Evolutionary conservation across 1,140 invertebrate species (phyloP), one percentile per base, ranked within the genome.

Genomic region (Chrysopa pallens): DNA sequence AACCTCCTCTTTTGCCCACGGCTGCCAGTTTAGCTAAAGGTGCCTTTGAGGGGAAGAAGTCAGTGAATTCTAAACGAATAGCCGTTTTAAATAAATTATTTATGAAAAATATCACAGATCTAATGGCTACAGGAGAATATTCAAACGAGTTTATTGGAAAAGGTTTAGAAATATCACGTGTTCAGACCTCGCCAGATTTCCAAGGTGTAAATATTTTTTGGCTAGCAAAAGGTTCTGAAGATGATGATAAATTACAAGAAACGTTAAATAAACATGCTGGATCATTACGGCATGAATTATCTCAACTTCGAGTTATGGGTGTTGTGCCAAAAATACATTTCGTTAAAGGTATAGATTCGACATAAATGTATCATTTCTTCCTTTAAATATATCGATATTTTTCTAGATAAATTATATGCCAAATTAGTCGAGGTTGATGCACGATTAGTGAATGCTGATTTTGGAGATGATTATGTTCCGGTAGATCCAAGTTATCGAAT

Each of bases 31-130:
- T 41, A 14, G 12, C 40, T 1, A 23, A 45, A 45, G 46, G 38
- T 6, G 36, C 43, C 8, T 29, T 27, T 2, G 48, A 52, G 38
- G 45, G 46, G 12, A 47, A 46, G 40, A 40, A 46, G 37, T 44
- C 50, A 4, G 36, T 39, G 1, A 53, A 45, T 41, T 29, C 46
- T 6, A 53, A 52, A 37, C 57, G 81, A 54, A 60, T 73, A 6
- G 59, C 61, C 1, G 69, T 84, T 33, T 55, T 85, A 7, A 83
- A 84, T 56, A 80, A 80, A 59, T 45, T 84, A n/a, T 84, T 84
- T 50, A 84, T 84, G 79, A 70, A 72, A 51, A 62, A 81, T 38
- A 74, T 85, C 12, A 81, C 79, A 1, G 80, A 84, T 50, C 55
- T 82, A 8, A 67, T 86, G 67, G 68, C 78, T 3, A 76, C 76